Evolutionary conservation across 2,113 vertebrate genomes (phyloP).

Genomic region (Calcarius ornatus): DNA sequence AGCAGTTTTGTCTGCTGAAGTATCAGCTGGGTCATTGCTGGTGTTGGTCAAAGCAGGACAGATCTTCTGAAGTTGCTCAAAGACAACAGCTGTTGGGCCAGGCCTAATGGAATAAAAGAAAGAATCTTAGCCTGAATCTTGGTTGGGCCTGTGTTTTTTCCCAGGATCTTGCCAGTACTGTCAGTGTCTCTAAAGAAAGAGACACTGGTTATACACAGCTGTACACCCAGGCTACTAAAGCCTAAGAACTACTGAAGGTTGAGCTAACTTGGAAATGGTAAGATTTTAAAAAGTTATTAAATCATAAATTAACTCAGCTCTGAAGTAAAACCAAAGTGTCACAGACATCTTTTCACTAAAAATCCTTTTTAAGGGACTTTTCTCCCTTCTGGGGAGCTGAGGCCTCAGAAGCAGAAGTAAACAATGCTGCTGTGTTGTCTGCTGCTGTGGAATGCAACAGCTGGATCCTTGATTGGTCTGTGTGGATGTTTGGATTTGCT

Average conservation of each 20-base stretch:
- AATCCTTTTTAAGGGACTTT: no score
- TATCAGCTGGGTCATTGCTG: not conserved
- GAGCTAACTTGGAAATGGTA: not conserved
- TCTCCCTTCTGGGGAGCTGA: no score
- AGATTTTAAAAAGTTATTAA: not conserved
- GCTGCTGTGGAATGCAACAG: no score
- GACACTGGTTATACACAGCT: fast-evolving
- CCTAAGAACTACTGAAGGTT: not conserved
- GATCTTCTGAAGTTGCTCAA: not conserved
- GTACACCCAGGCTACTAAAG: not conserved
- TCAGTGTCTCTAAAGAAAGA: not conserved
- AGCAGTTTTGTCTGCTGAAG: not conserved
- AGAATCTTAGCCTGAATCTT: not conserved
- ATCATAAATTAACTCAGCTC: not conserved
- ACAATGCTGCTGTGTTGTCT: no score
- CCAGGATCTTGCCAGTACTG: not conserved
- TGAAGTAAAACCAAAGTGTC: not conserved
- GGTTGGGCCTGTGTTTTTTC: not conserved
- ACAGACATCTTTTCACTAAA: no score
- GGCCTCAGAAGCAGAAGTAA: no score
- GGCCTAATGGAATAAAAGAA: not conserved
- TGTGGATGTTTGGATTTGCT: no score
- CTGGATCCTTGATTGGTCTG: no score
- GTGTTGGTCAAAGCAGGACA: not conserved
- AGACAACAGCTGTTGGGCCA: not conserved